Conservation (phyloP, 2,113 vertebrate species). For the Zapus hudsonius region DNA sequence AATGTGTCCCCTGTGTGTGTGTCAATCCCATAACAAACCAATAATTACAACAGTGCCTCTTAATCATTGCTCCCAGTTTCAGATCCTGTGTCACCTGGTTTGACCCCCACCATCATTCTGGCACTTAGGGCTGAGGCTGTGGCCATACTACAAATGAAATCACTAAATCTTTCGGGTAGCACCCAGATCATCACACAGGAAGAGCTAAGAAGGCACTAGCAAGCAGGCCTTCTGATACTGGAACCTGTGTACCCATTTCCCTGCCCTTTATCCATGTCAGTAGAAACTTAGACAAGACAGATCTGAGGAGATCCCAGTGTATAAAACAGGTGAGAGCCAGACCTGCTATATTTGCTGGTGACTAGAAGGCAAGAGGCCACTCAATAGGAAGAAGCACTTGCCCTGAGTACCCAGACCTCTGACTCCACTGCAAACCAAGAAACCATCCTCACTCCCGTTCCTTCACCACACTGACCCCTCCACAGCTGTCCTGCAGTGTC, state of each 20-base stretch:
- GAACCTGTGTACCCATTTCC: not conserved
- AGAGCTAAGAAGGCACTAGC: not conserved
- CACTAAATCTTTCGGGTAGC: not conserved
- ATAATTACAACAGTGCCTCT: not conserved
- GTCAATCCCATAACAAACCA: not conserved
- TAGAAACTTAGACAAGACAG: not conserved
- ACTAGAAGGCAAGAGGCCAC: not conserved
- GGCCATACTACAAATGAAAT: not conserved
- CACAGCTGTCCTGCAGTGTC: not conserved
- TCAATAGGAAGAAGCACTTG: not conserved
- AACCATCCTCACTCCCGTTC: not conserved
- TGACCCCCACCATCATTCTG: not conserved
- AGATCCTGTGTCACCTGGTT: not conserved
- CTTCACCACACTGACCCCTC: fast-evolving
- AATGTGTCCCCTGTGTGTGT: not conserved
- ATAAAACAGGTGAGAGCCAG: not conserved
- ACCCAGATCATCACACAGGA: not conserved
- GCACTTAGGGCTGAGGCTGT: not conserved
- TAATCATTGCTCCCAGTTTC: not conserved
- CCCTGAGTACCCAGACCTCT: not conserved
- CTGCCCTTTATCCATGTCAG: not conserved
- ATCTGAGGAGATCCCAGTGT: not conserved
- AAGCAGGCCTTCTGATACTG: too few relatives aligned
- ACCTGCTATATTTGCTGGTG: not conserved
- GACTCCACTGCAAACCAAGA: not conserved